These are phyloP conservation scores for Zaprionus kolodkinae DNA, from an alignment of 1,140 invertebrate species.

Conservation along the genomic window DNA sequence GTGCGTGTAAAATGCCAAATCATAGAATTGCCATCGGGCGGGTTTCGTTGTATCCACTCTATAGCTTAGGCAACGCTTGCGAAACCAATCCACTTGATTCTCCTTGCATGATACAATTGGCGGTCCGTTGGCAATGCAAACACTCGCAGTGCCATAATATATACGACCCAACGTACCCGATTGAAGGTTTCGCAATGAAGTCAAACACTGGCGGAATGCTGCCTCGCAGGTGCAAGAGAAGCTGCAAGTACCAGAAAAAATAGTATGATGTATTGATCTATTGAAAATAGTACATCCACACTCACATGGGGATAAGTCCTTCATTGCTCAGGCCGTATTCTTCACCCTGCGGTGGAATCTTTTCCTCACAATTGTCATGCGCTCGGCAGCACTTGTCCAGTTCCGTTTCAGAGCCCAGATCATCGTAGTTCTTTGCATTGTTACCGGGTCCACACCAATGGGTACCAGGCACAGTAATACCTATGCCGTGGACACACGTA, in stretches of 20 bases:
- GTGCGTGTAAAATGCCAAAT: slow-evolving; percentile 85
- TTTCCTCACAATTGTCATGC: slow-evolving; percentile 90
- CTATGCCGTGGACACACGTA: slow-evolving; percentile 7
- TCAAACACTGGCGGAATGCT: slow-evolving; percentile 88
- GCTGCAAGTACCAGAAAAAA: slow-evolving; percentile 11
- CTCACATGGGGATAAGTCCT: slow-evolving; percentile 85
- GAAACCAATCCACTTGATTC: slow-evolving; percentile 63
- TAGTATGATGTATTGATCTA: not conserved
- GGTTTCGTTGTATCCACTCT: slow-evolving; percentile 84
- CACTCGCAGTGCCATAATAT: slow-evolving; percentile 88
- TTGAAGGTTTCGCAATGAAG: slow-evolving; percentile 83
- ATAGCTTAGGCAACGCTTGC: slow-evolving; percentile 85
- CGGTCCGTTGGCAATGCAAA: slow-evolving; percentile 88
- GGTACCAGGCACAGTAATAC: slow-evolving; percentile 85
- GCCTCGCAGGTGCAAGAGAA: slow-evolving; percentile 88
- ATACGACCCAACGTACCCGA: slow-evolving; percentile 87
- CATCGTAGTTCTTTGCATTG: slow-evolving; percentile 88
- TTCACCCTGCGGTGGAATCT: slow-evolving; percentile 85
- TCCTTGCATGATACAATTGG: slow-evolving; percentile 86
- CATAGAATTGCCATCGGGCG: slow-evolving; percentile 86
- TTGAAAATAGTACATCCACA: not conserved
- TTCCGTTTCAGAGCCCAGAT: slow-evolving; percentile 88
- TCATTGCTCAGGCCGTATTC: slow-evolving; percentile 87
- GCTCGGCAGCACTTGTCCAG: slow-evolving; percentile 91
- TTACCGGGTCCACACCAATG: slow-evolving; percentile 91